These are phyloP conservation scores for Volucella zonaria DNA, from an alignment of 2,888 invertebrate species.

Conservation along the genomic window DNA sequence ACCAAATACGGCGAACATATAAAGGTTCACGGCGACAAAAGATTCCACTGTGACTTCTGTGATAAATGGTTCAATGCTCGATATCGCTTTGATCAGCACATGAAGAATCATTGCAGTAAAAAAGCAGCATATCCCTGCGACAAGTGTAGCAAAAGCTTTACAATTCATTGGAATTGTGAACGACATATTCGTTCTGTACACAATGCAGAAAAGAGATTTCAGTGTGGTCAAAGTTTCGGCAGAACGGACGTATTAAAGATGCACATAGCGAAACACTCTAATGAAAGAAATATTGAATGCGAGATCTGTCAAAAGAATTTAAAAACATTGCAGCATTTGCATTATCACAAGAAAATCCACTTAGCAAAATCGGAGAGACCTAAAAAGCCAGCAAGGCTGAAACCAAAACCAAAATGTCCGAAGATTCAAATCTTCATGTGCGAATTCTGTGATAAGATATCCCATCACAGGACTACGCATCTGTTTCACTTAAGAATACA, in stretches of 20 bases:
- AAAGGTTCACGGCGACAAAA: slow-evolving; percentile 70
- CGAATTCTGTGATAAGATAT: slow-evolving; percentile 73
- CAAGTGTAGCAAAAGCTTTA: slow-evolving; percentile 69
- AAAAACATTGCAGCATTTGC: slow-evolving; percentile 73
- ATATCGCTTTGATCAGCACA: slow-evolving; percentile 72
- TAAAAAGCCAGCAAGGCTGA: slow-evolving; percentile 2
- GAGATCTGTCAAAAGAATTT: slow-evolving; percentile 64
- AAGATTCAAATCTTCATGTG: slow-evolving; percentile 54
- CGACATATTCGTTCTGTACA: slow-evolving; percentile 74
- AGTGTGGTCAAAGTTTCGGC: slow-evolving; percentile 70
- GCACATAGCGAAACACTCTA: slow-evolving; percentile 73
- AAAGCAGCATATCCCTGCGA: slow-evolving; percentile 58
- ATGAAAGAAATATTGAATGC: slow-evolving; percentile 70
- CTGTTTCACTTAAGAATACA: slow-evolving; percentile 75
- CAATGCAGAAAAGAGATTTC: slow-evolving; percentile 43
- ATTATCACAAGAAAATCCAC: slow-evolving; percentile 69
- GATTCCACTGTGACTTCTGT: slow-evolving; percentile 74
- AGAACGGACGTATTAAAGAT: slow-evolving; percentile 74
- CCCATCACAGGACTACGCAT: slow-evolving; percentile 73
- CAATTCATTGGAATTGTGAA: slow-evolving; percentile 68
- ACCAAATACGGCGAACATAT: slow-evolving; percentile 70
- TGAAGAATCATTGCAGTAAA: slow-evolving; percentile 65
- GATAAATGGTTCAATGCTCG: slow-evolving; percentile 73
- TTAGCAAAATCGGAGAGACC: slow-evolving; percentile 7
- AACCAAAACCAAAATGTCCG: slow-evolving; percentile 23